Evolutionary conservation across 2,888 invertebrate genomes (phyloP).

Genomic region (Piscicola geometra): DNA sequence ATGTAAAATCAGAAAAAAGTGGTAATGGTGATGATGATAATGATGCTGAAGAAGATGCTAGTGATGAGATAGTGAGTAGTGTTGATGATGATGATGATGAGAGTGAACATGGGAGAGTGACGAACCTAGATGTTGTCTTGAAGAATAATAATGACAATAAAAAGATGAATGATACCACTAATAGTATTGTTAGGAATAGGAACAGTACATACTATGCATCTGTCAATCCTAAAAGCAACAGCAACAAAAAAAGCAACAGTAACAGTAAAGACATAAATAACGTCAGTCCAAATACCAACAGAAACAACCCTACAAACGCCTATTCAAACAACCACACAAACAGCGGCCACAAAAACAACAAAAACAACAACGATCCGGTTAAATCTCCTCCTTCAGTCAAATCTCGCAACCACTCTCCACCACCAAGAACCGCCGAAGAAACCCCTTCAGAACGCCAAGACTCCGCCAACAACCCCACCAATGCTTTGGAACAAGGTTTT

Average conservation of each 20-base stretch:
- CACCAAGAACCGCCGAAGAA: background rate
- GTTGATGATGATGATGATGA: background rate
- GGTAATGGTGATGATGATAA: background rate
- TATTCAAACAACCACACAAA: constrained; percentile 7
- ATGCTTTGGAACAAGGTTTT: background rate
- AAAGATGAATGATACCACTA: too few relatives aligned
- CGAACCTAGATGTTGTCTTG: constrained; percentile 17
- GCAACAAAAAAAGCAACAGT: background rate
- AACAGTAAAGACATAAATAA: constrained; percentile 3
- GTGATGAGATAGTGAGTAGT: background rate
- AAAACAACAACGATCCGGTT: background rate
- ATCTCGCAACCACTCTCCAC: constrained; percentile 7
- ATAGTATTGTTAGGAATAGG: too few relatives aligned
- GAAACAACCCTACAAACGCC: too few relatives aligned
- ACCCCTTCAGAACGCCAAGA: background rate
- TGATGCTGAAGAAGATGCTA: background rate
- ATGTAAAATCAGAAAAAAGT: too few relatives aligned
- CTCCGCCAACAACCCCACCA: background rate
- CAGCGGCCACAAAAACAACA: background rate
- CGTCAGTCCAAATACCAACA: background rate
- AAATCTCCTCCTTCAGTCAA: background rate
- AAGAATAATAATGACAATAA: constrained; percentile 1
- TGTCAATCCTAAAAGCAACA: background rate
- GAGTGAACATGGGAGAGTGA: constrained; percentile 8
- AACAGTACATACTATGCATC: too few relatives aligned